phyloP scores from a whole-genome alignment of 1,140 invertebrate species.

The Trichonephila inaurata region DNA sequence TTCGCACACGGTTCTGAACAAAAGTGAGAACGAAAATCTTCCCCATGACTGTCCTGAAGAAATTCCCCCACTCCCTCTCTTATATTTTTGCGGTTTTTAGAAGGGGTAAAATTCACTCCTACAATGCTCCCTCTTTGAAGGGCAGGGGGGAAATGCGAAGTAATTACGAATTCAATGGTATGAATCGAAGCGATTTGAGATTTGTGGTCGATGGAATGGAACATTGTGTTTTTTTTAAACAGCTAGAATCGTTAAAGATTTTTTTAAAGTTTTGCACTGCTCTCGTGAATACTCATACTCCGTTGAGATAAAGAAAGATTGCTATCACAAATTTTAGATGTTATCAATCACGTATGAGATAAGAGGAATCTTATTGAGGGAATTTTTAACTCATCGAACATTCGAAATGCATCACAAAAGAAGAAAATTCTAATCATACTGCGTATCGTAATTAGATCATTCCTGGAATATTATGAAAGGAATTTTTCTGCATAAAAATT shows the following conservation, averaged over 20 bases:
- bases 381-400: background rate
- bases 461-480: background rate
- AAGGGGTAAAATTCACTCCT: background rate
- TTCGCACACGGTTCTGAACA: background rate
- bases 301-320: background rate
- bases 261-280: background rate
- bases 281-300: background rate
- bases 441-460: background rate
- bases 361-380: background rate
- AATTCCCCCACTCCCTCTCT: background rate
- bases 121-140: background rate
- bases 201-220: slow-evolving; percentile 24
- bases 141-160: background rate
- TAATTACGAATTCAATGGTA: slow-evolving; percentile 25
- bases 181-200: slow-evolving; percentile 15
- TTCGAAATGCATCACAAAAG: background rate
- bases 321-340: background rate
- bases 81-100: background rate
- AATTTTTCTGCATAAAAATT: background rate
- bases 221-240: slow-evolving; percentile 33
- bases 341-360: background rate
- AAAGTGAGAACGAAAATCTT: background rate
- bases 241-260: background rate
- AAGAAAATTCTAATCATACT: background rate
- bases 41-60: background rate